phyloP scores from a whole-genome alignment of 2,888 invertebrate species.

The Drosophila imparisetae region DNA sequence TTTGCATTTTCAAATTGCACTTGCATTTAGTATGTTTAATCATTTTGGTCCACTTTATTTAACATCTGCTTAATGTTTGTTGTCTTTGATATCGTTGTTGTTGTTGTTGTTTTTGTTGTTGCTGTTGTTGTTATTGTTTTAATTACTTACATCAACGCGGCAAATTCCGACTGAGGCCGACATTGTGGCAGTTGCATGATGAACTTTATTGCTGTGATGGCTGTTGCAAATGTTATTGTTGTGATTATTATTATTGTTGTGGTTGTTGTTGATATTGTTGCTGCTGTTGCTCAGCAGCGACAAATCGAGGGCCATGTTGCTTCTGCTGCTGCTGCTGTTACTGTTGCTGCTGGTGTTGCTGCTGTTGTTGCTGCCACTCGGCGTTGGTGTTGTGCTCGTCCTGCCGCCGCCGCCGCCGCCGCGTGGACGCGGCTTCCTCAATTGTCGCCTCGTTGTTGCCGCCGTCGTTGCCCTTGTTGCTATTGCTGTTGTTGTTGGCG shows the following conservation, averaged over 20 bases:
- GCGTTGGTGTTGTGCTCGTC: slow-evolving; percentile 42
- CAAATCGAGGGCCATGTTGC: slow-evolving; percentile 81
- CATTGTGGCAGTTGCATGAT: slow-evolving; percentile 30
- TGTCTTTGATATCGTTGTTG: slow-evolving; percentile 1
- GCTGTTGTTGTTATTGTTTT: slow-evolving; percentile 2
- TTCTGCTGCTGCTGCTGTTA: slow-evolving; percentile 44
- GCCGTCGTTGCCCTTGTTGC: slow-evolving; percentile 15
- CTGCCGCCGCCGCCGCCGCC: slow-evolving; percentile 14
- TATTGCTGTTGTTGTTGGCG: slow-evolving; percentile 4
- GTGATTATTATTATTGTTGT: slow-evolving; percentile 25
- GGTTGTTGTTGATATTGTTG: slow-evolving; percentile 12
- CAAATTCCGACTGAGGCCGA: slow-evolving; percentile 79
- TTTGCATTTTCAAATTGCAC: not conserved
- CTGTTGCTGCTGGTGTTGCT: slow-evolving; percentile 17
- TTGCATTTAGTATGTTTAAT: not conserved
- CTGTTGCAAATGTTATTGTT: slow-evolving; percentile 15
- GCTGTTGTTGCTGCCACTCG: slow-evolving; percentile 48
- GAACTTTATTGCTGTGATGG: slow-evolving; percentile 38
- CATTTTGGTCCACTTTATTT: not conserved
- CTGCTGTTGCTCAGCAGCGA: slow-evolving; percentile 64
- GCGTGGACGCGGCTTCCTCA: slow-evolving; percentile 46
- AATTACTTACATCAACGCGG: slow-evolving; percentile 82
- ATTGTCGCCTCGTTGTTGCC: slow-evolving; percentile 31
- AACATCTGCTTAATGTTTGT: not conserved
- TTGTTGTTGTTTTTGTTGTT: not conserved